Evolutionary conservation across 2,113 vertebrate species (phyloP).

Genomic region (Oncorhynchus tshawytscha): DNA sequence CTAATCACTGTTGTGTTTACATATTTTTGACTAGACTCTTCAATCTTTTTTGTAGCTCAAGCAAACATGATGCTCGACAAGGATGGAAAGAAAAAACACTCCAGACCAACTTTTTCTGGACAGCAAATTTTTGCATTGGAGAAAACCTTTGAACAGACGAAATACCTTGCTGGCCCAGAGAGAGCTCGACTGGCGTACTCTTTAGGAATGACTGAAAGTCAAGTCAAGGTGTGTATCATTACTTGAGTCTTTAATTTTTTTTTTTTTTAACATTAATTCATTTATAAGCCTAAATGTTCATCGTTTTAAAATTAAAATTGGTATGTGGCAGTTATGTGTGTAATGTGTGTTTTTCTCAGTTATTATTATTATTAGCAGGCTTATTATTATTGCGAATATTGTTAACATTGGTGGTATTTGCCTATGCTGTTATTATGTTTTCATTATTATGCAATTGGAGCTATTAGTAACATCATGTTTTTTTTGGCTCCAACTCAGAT

Average conservation of each 20-base stretch:
- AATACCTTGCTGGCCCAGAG: constrained; percentile 95
- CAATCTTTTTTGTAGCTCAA: constrained; percentile 74
- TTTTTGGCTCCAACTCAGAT: no score
- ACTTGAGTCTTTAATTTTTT: no score
- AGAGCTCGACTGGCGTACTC: constrained; percentile 93
- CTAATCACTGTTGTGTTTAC: not conserved
- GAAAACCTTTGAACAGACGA: constrained; percentile 98
- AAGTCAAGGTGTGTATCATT: constrained; percentile 87
- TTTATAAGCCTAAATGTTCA: not conserved
- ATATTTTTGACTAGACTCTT: not conserved
- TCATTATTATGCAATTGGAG: not conserved
- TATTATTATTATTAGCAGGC: not conserved
- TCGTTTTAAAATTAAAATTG: not conserved
- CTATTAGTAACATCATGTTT: no score
- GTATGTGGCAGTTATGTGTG: not conserved
- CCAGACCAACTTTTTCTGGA: constrained; percentile 94
- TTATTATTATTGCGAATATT: not conserved
- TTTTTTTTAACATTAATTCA: no score
- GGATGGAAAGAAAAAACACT: constrained; percentile 98
- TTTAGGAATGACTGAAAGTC: constrained; percentile 95
- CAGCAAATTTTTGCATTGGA: constrained; percentile 98
- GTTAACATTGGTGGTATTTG: not conserved
- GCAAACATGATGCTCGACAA: constrained; percentile 86
- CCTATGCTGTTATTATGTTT: not conserved
- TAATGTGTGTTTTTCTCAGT: not conserved